Conservation (phyloP, 37 sponge, comb jelly and placozoan species). For the Dysidea cf. avara region DNA sequence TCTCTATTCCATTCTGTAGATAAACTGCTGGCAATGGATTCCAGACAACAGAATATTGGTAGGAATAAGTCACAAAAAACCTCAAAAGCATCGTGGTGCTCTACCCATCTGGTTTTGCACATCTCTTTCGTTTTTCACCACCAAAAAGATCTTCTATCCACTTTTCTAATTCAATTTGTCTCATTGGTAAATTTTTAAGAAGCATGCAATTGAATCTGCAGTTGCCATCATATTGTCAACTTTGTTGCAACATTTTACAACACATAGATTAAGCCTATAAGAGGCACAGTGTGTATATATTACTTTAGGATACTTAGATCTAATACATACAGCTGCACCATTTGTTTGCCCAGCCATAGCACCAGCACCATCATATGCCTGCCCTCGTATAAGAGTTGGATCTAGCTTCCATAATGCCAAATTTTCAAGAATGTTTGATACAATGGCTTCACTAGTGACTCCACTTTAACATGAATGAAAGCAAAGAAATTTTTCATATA, state of each 20-base stretch:
- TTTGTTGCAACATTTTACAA: constrained; percentile 23
- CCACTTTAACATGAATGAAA: constrained; percentile 28
- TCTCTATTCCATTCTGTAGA: constrained; percentile 56
- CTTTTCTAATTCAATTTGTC: constrained; percentile 26
- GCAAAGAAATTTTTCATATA: constrained; percentile 23
- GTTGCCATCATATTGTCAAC: constrained; percentile 36
- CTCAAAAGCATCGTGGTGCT: constrained; percentile 13
- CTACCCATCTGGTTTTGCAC: constrained; percentile 26
- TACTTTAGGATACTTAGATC: constrained; percentile 37
- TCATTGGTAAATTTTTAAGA: constrained; percentile 36
- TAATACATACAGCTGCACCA: constrained; percentile 49
- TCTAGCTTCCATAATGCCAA: constrained; percentile 27
- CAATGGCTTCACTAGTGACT: constrained; percentile 42
- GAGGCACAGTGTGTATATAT: constrained; percentile 45
- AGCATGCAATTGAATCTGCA: constrained; percentile 11
- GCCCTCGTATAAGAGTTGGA: constrained; percentile 15
- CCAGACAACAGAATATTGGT: no score
- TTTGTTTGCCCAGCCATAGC: constrained; percentile 41
- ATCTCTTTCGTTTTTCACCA: constrained; percentile 24
- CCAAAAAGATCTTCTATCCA: constrained; percentile 11
- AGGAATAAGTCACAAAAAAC: no score
- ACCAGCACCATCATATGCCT: constrained; percentile 56
- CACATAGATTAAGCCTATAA: constrained; percentile 37
- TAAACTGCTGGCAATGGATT: constrained; percentile 27
- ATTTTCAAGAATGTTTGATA: constrained; percentile 9